Evolutionary conservation across 2,888 invertebrate genomes (phyloP), one percentile per base, ranked within the genome.

Genomic region (Vanessa cardui): DNA sequence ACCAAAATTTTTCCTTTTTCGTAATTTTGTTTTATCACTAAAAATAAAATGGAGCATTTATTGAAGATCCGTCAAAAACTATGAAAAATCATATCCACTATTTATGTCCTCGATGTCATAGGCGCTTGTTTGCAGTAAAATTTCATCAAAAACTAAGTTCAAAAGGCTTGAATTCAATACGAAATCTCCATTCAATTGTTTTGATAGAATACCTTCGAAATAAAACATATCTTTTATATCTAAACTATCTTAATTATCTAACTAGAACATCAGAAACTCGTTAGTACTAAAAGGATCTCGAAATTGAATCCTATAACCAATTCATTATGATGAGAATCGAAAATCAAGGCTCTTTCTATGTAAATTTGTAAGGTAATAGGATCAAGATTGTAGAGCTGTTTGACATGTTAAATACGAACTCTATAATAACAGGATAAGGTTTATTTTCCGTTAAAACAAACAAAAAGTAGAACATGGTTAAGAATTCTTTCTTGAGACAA

Each of bases 311-410:
- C 69, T 77, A 78, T 79, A 60, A 72, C 70, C 71, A 74, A 78
- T 77, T 73, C 75, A 79, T 80, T 78, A 82, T 76, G 75, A 78
- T 78, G 73, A 76, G 76, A 78, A 76, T 82, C 74, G 71, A 64
- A 74, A 79, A 80, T 80, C 78, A 77, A 74, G 70, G 75, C 77
- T 70, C 52, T 84, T 77, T 79, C 76, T 73, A 84, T 85, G 83
- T 82, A 84, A 86, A 87, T 85, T 73, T 74, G 50, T 39, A 46
- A 50, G 71, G 64, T 78, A 77, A 78, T 74, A 70, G 70, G 68
- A 72, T 75, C 72, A 73, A 75, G 70, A 80, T 72, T 69, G 71
- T 58, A 64, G 49, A 62, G 58, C 47, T n/a, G 45, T 50, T 20
- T 31, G 1, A 45, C 6, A 20, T 26, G 1, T 31, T 26, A n/a